Evolutionary conservation across 2,113 vertebrate genomes (phyloP).

Genomic region (Andinoacara biseriatus): DNA sequence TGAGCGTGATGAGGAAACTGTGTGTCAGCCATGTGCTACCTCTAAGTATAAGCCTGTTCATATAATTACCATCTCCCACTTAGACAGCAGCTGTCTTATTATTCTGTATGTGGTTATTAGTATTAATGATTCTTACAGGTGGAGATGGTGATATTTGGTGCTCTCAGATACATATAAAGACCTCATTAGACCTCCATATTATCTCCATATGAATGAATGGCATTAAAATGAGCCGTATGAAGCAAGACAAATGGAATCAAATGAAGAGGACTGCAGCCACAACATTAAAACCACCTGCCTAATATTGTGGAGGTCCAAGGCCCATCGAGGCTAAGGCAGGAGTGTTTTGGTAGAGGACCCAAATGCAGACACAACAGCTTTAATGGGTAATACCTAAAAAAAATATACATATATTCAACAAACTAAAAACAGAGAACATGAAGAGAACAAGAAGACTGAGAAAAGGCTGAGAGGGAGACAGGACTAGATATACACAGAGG

Average conservation of each 20-base stretch:
- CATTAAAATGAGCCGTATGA: not conserved
- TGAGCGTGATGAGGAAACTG: slow-evolving; percentile 54
- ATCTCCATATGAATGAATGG: not conserved
- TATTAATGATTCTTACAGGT: slow-evolving; percentile 45
- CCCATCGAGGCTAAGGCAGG: not conserved
- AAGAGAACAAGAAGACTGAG: not conserved
- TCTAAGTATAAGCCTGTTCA: slow-evolving; percentile 57
- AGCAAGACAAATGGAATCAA: not conserved
- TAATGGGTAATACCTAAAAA: not conserved
- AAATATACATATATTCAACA: too few species aligned
- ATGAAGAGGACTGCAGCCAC: not conserved
- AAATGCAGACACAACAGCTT: not conserved
- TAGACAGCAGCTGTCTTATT: slow-evolving; percentile 28
- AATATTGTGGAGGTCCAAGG: too few species aligned
- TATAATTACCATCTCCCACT: slow-evolving; percentile 50
- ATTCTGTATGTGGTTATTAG: slow-evolving; percentile 46
- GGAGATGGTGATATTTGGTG: slow-evolving; percentile 13
- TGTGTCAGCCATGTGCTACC: slow-evolving; percentile 53
- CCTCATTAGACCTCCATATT: not conserved
- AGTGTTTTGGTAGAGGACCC: not conserved
- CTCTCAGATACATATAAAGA: not conserved
- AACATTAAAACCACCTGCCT: too few species aligned
- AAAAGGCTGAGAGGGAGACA: not conserved
- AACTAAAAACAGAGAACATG: not conserved
- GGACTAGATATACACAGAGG: not conserved